A percentile compares a stretch with the other conserved stretches of the same genome.
Conservation (phyloP, 2,113 vertebrate species). For the Onychorhynchus coronatus region DNA sequence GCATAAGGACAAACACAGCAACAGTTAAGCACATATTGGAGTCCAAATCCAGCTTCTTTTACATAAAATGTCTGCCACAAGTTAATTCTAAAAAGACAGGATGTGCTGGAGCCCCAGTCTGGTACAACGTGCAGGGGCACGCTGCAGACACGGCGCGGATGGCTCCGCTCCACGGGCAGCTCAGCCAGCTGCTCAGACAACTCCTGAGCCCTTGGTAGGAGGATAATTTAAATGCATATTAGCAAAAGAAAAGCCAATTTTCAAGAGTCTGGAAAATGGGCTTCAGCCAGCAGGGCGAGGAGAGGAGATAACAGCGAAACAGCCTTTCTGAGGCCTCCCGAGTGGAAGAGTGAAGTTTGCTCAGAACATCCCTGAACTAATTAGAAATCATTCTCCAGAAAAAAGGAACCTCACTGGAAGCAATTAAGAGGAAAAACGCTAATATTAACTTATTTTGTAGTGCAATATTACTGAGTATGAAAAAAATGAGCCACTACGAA, state of each 20-base stretch:
- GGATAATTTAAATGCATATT: background rate
- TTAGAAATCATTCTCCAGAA: slow-evolving; percentile 12
- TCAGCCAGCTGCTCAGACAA: background rate
- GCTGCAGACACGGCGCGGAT: rapidly evolving
- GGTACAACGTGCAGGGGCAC: rapidly evolving
- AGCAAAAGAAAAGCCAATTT: background rate
- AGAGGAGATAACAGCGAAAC: background rate
- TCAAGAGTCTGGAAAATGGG: background rate
- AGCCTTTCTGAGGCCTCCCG: background rate
- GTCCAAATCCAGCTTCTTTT: background rate
- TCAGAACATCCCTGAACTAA: background rate
- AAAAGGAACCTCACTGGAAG: background rate
- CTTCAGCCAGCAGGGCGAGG: background rate
- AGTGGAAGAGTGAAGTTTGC: background rate
- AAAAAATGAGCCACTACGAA: background rate
- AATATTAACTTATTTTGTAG: background rate
- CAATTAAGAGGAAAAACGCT: background rate
- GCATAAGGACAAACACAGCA: background rate
- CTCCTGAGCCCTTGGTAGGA: background rate
- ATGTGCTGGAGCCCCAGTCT: background rate
- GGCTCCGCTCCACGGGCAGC: background rate
- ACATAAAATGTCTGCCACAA: background rate
- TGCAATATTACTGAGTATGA: background rate
- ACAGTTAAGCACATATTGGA: background rate
- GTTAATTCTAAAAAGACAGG: background rate